Evolutionary conservation across 2,113 vertebrate genomes (phyloP).

Genomic region (Lamprotornis superbus): DNA sequence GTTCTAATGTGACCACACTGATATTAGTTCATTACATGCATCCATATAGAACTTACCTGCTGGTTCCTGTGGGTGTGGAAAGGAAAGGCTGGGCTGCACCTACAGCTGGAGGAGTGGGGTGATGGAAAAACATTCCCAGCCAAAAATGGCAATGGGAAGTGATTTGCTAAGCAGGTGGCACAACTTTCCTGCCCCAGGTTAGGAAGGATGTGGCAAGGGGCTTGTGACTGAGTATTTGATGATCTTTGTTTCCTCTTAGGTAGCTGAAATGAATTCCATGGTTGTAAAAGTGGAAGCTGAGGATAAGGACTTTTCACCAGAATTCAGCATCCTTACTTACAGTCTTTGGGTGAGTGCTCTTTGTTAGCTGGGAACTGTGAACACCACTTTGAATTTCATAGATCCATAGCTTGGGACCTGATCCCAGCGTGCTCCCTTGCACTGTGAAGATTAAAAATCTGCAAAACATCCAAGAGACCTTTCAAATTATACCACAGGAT

Average conservation of each 20-base stretch:
- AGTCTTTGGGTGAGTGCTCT: slow-evolving; percentile 61
- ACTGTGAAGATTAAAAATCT: not conserved
- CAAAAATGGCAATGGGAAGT: not conserved
- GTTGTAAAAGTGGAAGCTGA: slow-evolving; percentile 70
- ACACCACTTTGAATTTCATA: not conserved
- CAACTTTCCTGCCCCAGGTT: not conserved
- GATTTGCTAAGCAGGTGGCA: not conserved
- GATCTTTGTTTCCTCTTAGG: slow-evolving; percentile 15
- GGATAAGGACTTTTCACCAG: slow-evolving; percentile 63
- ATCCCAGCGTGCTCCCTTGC: not conserved
- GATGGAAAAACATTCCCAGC: not conserved
- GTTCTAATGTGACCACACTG: not conserved
- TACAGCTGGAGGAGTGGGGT: not conserved
- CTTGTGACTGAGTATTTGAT: not conserved
- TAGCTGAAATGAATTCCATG: not conserved
- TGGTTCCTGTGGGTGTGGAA: rapidly evolving
- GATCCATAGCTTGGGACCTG: not conserved
- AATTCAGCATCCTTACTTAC: slow-evolving; percentile 63
- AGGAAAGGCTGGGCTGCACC: not conserved
- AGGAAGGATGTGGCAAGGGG: not conserved
- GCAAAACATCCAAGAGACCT: not conserved
- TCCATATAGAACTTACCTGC: not conserved
- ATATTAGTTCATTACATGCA: rapidly evolving
- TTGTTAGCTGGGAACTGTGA: not conserved
- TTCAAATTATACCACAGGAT: not conserved